Conservation (phyloP, 2,797 vertebrate species). For the Vultur gryphus region DNA sequence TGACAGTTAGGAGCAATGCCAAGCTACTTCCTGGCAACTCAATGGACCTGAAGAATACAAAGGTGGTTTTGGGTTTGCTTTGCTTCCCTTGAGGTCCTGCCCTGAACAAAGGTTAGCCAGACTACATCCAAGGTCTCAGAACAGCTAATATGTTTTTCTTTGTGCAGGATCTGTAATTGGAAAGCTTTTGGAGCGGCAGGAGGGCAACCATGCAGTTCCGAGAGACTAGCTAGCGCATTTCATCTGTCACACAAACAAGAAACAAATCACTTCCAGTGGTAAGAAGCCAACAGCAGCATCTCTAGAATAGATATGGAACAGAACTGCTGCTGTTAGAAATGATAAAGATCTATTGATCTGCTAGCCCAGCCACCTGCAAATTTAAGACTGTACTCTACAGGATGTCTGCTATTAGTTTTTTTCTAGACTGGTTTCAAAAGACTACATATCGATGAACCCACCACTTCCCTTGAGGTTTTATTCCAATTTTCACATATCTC, state of each 20-base stretch:
- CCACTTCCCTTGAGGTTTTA: not conserved
- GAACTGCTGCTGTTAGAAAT: not conserved
- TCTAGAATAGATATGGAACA: not conserved
- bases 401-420: not conserved
- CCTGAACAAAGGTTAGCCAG: not conserved
- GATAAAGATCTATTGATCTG: slow-evolving; percentile 20
- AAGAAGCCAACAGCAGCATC: slow-evolving; percentile 11
- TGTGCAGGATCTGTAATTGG: not conserved
- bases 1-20: not conserved
- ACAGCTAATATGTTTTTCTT: not conserved
- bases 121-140: not conserved
- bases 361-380: not conserved
- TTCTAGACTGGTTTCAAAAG: not conserved
- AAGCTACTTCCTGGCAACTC: not conserved
- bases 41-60: not conserved
- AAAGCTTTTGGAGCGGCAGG: not conserved
- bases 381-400: not conserved
- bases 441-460: not conserved
- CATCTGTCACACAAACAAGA: slow-evolving; percentile 19
- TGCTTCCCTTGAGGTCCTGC: not conserved
- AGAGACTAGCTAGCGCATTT: not conserved
- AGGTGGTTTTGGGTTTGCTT: not conserved
- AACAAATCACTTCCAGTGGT: not conserved
- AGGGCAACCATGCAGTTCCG: not conserved
- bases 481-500: not conserved